Conservation (phyloP, 2,113 vertebrate genomes). For the Opisthocomus hoazin region DNA sequence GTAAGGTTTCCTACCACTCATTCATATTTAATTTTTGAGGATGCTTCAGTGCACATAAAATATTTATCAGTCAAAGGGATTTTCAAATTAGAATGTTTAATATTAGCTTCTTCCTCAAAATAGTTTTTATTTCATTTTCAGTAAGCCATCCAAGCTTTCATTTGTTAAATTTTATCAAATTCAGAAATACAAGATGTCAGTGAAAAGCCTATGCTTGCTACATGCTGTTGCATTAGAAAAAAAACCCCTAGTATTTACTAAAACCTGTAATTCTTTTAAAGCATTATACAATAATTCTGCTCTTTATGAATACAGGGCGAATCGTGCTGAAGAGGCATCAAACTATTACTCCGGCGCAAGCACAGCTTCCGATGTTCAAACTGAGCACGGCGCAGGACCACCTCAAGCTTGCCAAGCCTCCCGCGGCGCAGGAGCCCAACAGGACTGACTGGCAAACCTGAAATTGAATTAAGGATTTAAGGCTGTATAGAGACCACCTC, state of each 20-base stretch:
- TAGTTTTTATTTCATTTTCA: slow-evolving; percentile 23
- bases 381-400: background rate
- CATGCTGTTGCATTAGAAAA: background rate
- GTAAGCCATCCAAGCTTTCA: slow-evolving; percentile 8
- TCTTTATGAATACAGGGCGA: background rate
- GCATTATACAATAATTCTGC: background rate
- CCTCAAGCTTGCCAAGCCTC: background rate
- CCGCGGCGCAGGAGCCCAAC: background rate
- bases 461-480: slow-evolving; percentile 10
- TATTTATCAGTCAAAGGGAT: slow-evolving; percentile 52
- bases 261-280: background rate
- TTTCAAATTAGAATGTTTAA: slow-evolving; percentile 61
- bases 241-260: background rate
- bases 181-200: background rate
- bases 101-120: slow-evolving; percentile 48
- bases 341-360: background rate
- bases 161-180: background rate
- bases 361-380: background rate
- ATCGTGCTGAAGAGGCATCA: background rate
- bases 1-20: slow-evolving; percentile 48
- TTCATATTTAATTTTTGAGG: slow-evolving; percentile 67
- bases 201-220: background rate
- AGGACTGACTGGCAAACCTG: background rate
- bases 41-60: slow-evolving; percentile 65
- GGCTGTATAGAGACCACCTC: background rate